These are phyloP conservation scores for Timandra comae DNA, from an alignment of 2,888 invertebrate genomes.

Conservation along the genomic window DNA sequence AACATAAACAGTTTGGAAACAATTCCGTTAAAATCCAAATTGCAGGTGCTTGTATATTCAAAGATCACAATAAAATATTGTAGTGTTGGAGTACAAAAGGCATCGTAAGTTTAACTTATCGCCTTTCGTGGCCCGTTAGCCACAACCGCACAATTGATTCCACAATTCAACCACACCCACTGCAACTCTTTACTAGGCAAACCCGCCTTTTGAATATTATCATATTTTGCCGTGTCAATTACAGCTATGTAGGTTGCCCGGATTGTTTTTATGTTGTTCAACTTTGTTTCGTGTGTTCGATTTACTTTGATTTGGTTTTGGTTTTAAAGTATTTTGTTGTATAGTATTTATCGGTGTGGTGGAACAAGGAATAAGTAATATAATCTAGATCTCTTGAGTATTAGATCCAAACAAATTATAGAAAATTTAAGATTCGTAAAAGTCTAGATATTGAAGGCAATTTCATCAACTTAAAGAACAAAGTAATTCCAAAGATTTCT, in stretches of 20 bases:
- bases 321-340: no score
- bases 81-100: conserved; percentile 50
- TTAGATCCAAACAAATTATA: no score
- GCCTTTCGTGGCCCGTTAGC: conserved; percentile 60
- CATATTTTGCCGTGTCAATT: conserved; percentile 59
- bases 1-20: conserved; percentile 1
- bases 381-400: no score
- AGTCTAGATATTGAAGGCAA: no score
- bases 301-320: no score
- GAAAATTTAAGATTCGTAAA: no score
- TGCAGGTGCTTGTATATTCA: conserved; percentile 25
- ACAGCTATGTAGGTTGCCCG: conserved; percentile 24
- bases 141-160: conserved; percentile 65
- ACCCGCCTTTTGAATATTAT: conserved; percentile 50
- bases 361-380: no score
- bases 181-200: conserved; percentile 46
- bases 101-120: conserved; percentile 67
- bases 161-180: conserved; percentile 40
- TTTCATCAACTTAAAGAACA: no score
- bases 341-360: no score
- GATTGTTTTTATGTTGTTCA: no score
- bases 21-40: conserved; percentile 7
- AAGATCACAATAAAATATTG: conserved; percentile 53
- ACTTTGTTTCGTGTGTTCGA: no score
- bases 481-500: no score